Conservation (phyloP, 2,113 vertebrate species). For the Anguilla japonica region DNA sequence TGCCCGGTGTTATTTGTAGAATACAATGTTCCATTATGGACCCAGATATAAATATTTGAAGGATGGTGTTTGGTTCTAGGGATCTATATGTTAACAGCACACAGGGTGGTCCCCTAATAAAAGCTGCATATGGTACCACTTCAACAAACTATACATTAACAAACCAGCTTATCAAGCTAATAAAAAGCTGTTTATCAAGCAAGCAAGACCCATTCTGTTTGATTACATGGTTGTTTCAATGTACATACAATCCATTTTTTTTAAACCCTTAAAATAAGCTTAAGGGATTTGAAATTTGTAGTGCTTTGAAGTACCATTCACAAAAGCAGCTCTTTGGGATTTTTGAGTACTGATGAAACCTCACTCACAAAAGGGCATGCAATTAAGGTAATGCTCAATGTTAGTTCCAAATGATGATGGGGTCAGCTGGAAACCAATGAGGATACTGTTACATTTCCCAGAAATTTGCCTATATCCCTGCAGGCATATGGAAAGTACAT, state of each 20-base stretch:
- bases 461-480: background rate
- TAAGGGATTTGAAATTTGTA: background rate
- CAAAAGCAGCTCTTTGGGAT: background rate
- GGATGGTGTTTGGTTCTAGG: background rate
- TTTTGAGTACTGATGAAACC: background rate
- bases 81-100: background rate
- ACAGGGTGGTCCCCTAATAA: conserved; percentile 13
- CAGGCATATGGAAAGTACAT: background rate
- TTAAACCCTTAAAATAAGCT: background rate
- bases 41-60: conserved; percentile 1
- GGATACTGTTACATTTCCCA: background rate
- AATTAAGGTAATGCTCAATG: background rate
- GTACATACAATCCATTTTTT: background rate
- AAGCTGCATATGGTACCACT: background rate
- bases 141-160: background rate
- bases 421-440: background rate
- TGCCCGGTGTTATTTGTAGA: background rate
- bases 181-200: background rate
- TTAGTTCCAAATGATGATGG: background rate
- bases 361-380: background rate
- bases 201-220: background rate
- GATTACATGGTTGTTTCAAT: background rate
- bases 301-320: background rate
- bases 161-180: background rate
- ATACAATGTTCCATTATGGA: background rate